Percentiles rank a stretch among this genome's conserved stretches.
phyloP scores from a whole-genome alignment of 2,113 vertebrate genomes.

The Ictidomys tridecemlineatus region DNA sequence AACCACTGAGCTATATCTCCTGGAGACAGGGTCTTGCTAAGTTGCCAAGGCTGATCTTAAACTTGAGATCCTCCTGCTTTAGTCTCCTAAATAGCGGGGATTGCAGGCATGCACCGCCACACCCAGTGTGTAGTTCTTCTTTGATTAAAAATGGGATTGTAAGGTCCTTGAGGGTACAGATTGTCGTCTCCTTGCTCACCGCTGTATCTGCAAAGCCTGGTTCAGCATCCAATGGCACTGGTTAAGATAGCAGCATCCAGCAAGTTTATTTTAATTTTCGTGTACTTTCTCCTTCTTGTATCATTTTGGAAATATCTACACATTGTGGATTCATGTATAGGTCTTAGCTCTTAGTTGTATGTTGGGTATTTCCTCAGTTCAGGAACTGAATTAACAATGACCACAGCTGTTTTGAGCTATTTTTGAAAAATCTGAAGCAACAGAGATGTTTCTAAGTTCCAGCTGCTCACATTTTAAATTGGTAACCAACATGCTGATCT shows the following conservation, averaged over 20 bases:
- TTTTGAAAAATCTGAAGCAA: conserved; percentile 16
- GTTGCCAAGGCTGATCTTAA: too few relatives aligned
- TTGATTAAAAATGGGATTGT: not conserved
- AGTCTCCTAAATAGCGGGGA: too few relatives aligned
- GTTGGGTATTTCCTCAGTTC: not conserved
- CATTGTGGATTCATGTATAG: not conserved
- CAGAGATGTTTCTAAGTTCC: not conserved
- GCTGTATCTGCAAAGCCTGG: not conserved
- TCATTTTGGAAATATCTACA: not conserved
- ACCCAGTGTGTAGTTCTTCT: not conserved
- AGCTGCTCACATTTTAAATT: conserved; percentile 45
- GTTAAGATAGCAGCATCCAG: not conserved
- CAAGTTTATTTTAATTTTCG: not conserved
- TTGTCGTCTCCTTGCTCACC: not conserved
- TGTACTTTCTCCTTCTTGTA: not conserved
- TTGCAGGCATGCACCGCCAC: too few relatives aligned
- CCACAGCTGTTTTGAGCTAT: not conserved
- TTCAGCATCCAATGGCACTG: not conserved
- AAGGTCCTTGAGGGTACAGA: not conserved
- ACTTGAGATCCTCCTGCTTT: too few relatives aligned
- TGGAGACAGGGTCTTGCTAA: too few relatives aligned
- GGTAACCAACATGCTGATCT: not conserved
- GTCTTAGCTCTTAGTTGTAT: not conserved
- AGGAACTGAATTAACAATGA: not conserved
- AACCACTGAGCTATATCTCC: too few relatives aligned